A percentile compares a stretch with the other conserved stretches of the same genome.
phyloP scores from a whole-genome alignment of 2,888 invertebrate species.

The Cremastinae sp. region DNA sequence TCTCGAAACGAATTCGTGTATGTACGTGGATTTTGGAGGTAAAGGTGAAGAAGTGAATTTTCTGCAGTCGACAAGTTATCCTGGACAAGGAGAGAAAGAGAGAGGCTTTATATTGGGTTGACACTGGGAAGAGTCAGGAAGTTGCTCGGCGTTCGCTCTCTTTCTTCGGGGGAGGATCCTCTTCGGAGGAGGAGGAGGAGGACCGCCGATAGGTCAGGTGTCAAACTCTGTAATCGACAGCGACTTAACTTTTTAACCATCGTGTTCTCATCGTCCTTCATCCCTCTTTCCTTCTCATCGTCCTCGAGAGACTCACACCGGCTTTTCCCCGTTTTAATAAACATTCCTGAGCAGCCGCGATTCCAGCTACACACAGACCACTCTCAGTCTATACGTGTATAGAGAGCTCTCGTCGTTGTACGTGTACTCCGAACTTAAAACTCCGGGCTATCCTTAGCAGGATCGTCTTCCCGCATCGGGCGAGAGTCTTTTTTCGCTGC shows the following conservation, averaged over 20 bases:
- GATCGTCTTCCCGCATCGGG: conserved; percentile 7
- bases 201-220: conserved; percentile 49
- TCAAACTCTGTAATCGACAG: conserved; percentile 62
- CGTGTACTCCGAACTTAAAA: conserved; percentile 32
- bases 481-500: conserved; percentile 14
- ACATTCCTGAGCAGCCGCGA: conserved; percentile 45
- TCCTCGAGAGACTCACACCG: conserved; percentile 16
- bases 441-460: conserved; percentile 7
- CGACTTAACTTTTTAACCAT: conserved; percentile 54
- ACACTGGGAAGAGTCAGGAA: conserved; percentile 42
- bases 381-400: background rate
- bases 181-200: too few relatives aligned
- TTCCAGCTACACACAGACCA: conserved; percentile 7
- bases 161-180: background rate
- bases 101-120: conserved; percentile 45
- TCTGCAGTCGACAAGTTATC: conserved; percentile 58
- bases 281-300: conserved; percentile 31
- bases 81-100: conserved; percentile 19
- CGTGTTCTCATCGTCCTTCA: background rate
- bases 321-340: conserved; percentile 52
- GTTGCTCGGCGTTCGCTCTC: conserved; percentile 26
- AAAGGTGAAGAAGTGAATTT: conserved; percentile 39
- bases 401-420: conserved; percentile 14
- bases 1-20: conserved; percentile 14
- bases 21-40: background rate